These are phyloP conservation scores for Podarcis siculus DNA, from an alignment of 2,797 vertebrate species.

Conservation along the genomic window DNA sequence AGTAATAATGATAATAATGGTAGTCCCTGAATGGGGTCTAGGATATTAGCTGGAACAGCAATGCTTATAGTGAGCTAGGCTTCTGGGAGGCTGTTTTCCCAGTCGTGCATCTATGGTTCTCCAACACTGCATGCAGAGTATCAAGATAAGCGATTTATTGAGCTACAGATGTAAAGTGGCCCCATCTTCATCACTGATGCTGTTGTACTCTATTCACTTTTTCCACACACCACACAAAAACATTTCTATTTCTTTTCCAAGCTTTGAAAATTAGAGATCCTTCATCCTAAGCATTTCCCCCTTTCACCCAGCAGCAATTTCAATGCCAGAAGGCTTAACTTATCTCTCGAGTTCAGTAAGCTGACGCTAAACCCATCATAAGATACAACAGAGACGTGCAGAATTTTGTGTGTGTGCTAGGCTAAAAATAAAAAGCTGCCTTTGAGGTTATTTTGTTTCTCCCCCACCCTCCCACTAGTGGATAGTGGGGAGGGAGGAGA, in stretches of 20 bases:
- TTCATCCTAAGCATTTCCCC: slow-evolving; percentile 14
- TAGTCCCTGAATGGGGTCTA: not conserved
- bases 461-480: not conserved
- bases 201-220: not conserved
- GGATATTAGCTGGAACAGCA: not conserved
- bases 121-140: not conserved
- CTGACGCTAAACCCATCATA: slow-evolving; percentile 53
- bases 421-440: slow-evolving; percentile 56
- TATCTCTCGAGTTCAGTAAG: slow-evolving; percentile 52
- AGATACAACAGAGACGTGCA: slow-evolving; percentile 21
- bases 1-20: not conserved
- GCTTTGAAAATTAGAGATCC: slow-evolving; percentile 23
- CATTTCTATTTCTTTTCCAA: not conserved
- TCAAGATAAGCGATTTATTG: not conserved
- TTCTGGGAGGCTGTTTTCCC: not conserved
- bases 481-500: not conserved
- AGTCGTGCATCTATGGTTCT: not conserved
- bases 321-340: slow-evolving; percentile 37
- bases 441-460: slow-evolving; percentile 49
- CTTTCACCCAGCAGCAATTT: slow-evolving; percentile 10
- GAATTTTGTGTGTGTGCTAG: not conserved
- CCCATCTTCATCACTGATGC: not conserved
- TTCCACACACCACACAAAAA: slow-evolving; percentile 19
- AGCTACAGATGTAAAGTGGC: not conserved
- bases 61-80: too few species aligned